phyloP scores from a whole-genome alignment of 2,797 vertebrate genomes.

The Darevskia nairensis region DNA sequence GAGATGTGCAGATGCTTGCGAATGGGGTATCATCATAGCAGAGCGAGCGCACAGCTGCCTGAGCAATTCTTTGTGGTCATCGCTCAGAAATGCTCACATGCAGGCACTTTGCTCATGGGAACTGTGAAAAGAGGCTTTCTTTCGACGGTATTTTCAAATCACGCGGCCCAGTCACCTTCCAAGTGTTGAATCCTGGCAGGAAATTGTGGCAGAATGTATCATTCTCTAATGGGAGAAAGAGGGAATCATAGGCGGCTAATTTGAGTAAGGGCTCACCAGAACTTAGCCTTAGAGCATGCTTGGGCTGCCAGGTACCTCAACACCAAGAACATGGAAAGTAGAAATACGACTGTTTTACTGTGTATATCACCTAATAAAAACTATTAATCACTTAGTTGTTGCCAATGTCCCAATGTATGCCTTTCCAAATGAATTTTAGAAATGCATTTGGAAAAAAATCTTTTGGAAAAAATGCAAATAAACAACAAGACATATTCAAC shows the following conservation, averaged over 20 bases:
- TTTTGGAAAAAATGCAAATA: too few species aligned
- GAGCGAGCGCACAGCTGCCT: conserved; percentile 61
- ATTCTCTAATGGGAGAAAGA: conserved; percentile 52
- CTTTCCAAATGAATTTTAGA: too few species aligned
- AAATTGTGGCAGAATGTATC: conserved; percentile 53
- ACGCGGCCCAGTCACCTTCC: conserved; percentile 49
- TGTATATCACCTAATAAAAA: neutral
- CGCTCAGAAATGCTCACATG: conserved; percentile 63
- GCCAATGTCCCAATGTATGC: too few species aligned
- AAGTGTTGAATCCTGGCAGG: conserved; percentile 57
- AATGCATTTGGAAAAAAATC: too few species aligned
- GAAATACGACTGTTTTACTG: neutral
- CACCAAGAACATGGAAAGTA: neutral
- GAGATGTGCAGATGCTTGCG: conserved; percentile 16
- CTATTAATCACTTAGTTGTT: neutral
- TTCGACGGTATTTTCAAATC: conserved; percentile 52
- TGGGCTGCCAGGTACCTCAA: conserved; percentile 3
- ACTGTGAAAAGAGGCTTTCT: conserved; percentile 22
- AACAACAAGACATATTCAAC: too few species aligned
- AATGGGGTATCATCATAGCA: conserved; percentile 31
- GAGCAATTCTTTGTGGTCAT: conserved; percentile 61
- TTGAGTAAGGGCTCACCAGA: conserved; percentile 5
- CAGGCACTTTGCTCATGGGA: conserved; percentile 54
- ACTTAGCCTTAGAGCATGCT: neutral
- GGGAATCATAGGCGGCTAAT: conserved; percentile 45